A percentile compares a stretch with the other conserved stretches of the same genome.
Conservation (phyloP, 2,888 invertebrate species). For the Hypsopygia costalis region DNA sequence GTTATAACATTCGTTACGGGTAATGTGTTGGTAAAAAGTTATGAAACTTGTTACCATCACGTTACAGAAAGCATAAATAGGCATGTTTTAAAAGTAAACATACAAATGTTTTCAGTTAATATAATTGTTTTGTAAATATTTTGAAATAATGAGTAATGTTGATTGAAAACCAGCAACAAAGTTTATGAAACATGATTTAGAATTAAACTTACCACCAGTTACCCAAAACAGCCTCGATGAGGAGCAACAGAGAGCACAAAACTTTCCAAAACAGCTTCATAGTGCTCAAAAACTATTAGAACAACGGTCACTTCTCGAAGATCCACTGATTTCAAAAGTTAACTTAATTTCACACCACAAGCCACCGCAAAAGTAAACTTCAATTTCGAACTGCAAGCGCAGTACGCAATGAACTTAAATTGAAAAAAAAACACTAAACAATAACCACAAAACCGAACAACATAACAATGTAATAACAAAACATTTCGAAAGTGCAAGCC, state of each 20-base stretch:
- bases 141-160: not conserved
- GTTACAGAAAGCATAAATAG: no score
- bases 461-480: conserved; percentile 56
- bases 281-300: conserved; percentile 38
- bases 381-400: conserved; percentile 29
- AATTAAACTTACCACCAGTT: conserved; percentile 69
- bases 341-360: conserved; percentile 40
- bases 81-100: no score
- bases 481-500: conserved; percentile 30
- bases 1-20: no score
- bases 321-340: conserved; percentile 41
- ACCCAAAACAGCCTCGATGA: conserved; percentile 57
- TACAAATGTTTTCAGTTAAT: no score
- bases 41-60: no score
- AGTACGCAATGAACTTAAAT: conserved; percentile 32
- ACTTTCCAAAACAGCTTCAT: conserved; percentile 72
- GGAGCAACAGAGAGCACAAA: conserved; percentile 51
- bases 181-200: not conserved
- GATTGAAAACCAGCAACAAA: not conserved
- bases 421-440: conserved; percentile 42
- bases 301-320: conserved; percentile 36
- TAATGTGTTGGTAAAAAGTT: no score
- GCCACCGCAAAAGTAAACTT: conserved; percentile 36
- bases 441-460: conserved; percentile 50
- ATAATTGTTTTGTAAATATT: not conserved